Evolutionary conservation across 2,888 invertebrate genomes (phyloP).

Genomic region (Melolontha melolontha): DNA sequence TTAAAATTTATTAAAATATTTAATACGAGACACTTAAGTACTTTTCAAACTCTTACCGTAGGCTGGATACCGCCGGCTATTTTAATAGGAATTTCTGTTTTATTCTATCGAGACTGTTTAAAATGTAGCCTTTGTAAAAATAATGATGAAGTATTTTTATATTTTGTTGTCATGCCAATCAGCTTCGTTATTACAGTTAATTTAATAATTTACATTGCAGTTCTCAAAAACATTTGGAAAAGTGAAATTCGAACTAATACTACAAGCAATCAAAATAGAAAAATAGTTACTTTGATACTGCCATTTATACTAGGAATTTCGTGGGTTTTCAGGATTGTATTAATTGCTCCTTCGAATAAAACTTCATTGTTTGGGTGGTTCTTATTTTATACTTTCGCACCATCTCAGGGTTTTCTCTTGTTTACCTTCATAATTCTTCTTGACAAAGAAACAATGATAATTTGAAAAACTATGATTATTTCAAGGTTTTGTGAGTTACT

Average conservation of each 20-base stretch:
- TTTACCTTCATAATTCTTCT: conserved; percentile 9
- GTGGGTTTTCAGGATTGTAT: conserved; percentile 21
- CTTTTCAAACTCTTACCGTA: background rate
- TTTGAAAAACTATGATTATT: too few species aligned
- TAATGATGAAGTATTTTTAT: conserved; percentile 18
- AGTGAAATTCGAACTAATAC: background rate
- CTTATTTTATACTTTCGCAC: conserved; percentile 14
- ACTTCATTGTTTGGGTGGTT: conserved; percentile 9
- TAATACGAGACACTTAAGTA: background rate
- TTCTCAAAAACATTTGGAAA: conserved; percentile 2
- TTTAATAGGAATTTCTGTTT: background rate
- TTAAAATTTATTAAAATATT: conserved; percentile 14
- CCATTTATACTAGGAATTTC: conserved; percentile 24
- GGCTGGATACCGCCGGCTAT: conserved; percentile 9
- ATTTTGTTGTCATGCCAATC: conserved; percentile 12
- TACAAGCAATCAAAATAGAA: background rate
- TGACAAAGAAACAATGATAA: background rate
- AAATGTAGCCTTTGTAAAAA: conserved; percentile 13
- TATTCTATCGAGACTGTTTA: conserved; percentile 20
- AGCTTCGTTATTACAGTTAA: conserved; percentile 7
- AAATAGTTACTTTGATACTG: conserved; percentile 1
- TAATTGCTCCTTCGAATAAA: conserved; percentile 15
- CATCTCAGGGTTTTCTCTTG: conserved; percentile 17
- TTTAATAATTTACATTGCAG: conserved; percentile 11
- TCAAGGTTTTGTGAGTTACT: too few species aligned